Percentiles rank a stretch among this genome's conserved stretches.
Evolutionary conservation across 2,797 vertebrate genomes (phyloP).

Genomic region (Chaetophractus vellerosus): DNA sequence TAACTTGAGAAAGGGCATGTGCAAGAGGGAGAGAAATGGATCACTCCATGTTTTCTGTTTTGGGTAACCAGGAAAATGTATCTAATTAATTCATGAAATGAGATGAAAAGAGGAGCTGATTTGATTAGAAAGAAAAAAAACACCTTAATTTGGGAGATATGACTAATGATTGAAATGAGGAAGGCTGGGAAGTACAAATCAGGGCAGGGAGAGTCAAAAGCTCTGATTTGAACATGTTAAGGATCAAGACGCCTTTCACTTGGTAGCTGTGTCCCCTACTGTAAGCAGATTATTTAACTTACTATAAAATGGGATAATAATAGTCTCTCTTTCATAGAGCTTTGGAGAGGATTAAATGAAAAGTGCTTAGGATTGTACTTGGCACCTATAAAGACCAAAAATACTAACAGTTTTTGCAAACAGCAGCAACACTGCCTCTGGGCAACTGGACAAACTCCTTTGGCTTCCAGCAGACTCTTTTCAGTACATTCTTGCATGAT

Average conservation of each 20-base stretch:
- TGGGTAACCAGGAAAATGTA: not conserved
- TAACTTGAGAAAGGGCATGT: not conserved
- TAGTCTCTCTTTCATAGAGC: not conserved
- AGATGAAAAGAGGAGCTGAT: not conserved
- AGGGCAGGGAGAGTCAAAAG: not conserved
- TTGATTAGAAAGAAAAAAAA: not conserved
- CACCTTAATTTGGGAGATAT: not conserved
- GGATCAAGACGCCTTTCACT: not conserved
- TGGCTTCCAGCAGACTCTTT: not conserved
- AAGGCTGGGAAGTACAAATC: not conserved
- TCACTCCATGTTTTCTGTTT: not conserved
- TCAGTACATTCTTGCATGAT: rapidly evolving
- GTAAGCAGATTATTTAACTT: not conserved
- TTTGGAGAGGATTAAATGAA: not conserved
- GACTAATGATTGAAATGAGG: not conserved
- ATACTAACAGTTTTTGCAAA: not conserved
- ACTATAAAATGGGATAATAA: not conserved
- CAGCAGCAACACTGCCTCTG: not conserved
- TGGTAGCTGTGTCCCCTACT: not conserved
- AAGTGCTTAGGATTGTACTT: not conserved
- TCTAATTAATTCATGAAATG: not conserved
- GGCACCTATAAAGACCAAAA: not conserved
- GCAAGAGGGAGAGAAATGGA: not conserved
- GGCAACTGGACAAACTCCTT: not conserved
- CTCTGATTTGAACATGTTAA: not conserved